A percentile compares a stretch with the other conserved stretches of the same genome.
phyloP scores from a whole-genome alignment of 2,797 vertebrate species.

The Periparus ater region DNA sequence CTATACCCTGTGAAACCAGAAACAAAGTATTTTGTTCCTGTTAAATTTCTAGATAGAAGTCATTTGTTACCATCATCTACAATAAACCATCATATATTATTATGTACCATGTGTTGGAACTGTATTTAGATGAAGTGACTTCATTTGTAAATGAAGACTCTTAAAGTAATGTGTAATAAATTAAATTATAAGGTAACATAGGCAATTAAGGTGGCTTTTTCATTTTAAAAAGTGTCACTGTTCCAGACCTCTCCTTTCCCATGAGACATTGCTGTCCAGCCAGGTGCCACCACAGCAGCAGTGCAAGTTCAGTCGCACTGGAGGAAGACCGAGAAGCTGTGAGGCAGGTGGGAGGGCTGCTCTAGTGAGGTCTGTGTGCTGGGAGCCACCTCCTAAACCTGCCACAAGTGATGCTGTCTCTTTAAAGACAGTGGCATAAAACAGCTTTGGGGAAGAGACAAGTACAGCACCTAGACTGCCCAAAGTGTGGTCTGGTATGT shows the following conservation, averaged over 20 bases:
- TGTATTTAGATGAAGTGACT: slow-evolving; percentile 62
- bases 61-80: slow-evolving; percentile 43
- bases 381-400: neutral
- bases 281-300: neutral
- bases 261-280: neutral
- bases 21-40: slow-evolving; percentile 32
- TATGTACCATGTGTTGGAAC: slow-evolving; percentile 60
- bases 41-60: slow-evolving; percentile 53
- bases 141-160: slow-evolving; percentile 66
- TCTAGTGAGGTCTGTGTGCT: neutral
- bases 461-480: neutral
- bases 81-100: slow-evolving; percentile 45
- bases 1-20: slow-evolving; percentile 49
- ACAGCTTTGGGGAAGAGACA: neutral
- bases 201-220: slow-evolving; percentile 33
- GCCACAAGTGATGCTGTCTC: neutral
- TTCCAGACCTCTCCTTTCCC: neutral
- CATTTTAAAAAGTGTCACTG: neutral
- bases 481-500: neutral
- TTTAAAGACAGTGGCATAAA: neutral
- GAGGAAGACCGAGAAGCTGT: neutral
- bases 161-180: slow-evolving; percentile 54
- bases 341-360: neutral
- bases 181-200: slow-evolving; percentile 44
- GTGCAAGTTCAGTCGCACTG: neutral